Conservation (phyloP, 1,140 invertebrate genomes). For the Catajapyx aquilonaris region DNA sequence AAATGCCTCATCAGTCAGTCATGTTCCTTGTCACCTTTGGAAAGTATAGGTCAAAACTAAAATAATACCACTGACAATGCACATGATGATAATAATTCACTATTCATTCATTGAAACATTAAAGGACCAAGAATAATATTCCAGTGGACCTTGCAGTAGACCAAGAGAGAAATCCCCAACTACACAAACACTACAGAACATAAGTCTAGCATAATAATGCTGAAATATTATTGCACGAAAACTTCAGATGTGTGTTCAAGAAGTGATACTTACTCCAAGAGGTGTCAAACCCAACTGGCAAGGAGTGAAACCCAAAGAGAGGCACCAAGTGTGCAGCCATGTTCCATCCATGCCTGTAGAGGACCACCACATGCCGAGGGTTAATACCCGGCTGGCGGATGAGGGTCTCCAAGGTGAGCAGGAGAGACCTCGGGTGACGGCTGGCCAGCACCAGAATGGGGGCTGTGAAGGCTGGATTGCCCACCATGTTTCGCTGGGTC, state of each 20-base stretch:
- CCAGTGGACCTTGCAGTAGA: no score
- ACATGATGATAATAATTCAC: constrained; percentile 1
- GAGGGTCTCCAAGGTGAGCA: constrained; percentile 25
- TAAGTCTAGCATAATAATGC: no score
- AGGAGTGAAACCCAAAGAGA: constrained; percentile 19
- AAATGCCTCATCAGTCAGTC: constrained; percentile 8
- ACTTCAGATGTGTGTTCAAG: no score
- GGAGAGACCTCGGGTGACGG: constrained; percentile 19
- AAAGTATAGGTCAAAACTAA: constrained; percentile 8
- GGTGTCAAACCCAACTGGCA: constrained; percentile 8
- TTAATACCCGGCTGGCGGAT: constrained; percentile 27
- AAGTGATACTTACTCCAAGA: not conserved
- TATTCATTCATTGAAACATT: no score
- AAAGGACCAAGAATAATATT: no score
- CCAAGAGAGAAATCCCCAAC: no score
- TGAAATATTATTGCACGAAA: no score
- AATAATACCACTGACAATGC: constrained; percentile 5
- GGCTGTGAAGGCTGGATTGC: constrained; percentile 22
- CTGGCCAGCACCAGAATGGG: constrained; percentile 25
- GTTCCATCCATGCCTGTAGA: constrained; percentile 12
- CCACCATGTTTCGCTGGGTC: constrained; percentile 20
- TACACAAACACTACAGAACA: no score
- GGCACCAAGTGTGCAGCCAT: constrained; percentile 17
- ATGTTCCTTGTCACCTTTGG: constrained; percentile 8
- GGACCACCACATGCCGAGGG: constrained; percentile 14